A percentile compares a stretch with the other conserved stretches of the same genome.
Evolutionary conservation across 2,888 invertebrate genomes (phyloP).

Genomic region (Thysanoteuthis rhombus): DNA sequence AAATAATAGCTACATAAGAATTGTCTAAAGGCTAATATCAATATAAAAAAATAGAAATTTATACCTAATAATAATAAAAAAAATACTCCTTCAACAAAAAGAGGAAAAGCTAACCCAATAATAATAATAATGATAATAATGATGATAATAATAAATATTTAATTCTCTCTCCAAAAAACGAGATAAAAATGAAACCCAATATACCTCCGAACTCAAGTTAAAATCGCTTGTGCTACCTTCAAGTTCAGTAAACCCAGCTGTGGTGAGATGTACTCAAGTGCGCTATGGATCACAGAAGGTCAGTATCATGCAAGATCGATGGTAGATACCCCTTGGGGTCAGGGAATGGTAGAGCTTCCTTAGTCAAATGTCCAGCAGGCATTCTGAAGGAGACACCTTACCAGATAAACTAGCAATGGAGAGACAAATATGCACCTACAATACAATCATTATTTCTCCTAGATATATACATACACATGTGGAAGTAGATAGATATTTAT

Average conservation of each 20-base stretch:
- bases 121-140: too few species aligned
- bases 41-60: too few species aligned
- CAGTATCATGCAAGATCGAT: background rate
- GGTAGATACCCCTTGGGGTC: slow-evolving; percentile 12
- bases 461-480: background rate
- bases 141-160: background rate
- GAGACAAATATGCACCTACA: background rate
- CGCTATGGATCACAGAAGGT: background rate
- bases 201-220: background rate
- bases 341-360: background rate
- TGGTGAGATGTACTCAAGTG: background rate
- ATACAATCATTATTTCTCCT: too few species aligned
- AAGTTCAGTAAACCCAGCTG: background rate
- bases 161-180: background rate
- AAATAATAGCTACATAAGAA: too few species aligned
- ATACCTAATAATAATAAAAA: too few species aligned
- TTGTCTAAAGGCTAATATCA: too few species aligned
- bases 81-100: too few species aligned
- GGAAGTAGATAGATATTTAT: too few species aligned
- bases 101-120: background rate
- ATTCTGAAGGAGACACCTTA: background rate
- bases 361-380: background rate
- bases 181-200: background rate
- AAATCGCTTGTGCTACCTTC: background rate
- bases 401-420: background rate